Evolutionary conservation across 2,113 vertebrate genomes (phyloP).

Genomic region (Synchiropus splendidus): DNA sequence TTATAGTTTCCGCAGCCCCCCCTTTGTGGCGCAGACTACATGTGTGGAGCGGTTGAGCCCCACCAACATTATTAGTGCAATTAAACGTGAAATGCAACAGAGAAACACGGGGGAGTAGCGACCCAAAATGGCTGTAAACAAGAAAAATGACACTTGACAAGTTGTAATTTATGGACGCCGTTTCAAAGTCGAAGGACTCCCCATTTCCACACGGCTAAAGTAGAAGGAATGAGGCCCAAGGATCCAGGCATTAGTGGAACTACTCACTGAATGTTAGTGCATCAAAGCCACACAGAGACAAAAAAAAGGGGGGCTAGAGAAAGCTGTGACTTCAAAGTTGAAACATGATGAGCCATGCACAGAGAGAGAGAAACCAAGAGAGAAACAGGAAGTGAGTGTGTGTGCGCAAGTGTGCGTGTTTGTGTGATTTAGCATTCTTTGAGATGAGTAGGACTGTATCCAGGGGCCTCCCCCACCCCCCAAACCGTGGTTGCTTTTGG

Average conservation of each 20-base stretch:
- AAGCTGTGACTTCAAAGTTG: constrained; percentile 61
- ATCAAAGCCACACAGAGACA: constrained; percentile 61
- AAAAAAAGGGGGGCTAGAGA: constrained; percentile 36
- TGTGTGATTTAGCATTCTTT: not conserved
- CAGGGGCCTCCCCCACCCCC: too few species aligned
- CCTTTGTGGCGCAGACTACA: constrained; percentile 49
- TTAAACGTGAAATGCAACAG: constrained; percentile 67
- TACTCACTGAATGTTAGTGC: constrained; percentile 67
- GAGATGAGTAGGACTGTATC: too few species aligned
- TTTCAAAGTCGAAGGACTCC: too few species aligned
- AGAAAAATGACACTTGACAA: constrained; percentile 72
- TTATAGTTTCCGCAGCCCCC: constrained; percentile 67
- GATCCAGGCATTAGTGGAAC: constrained; percentile 62
- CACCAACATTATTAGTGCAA: constrained; percentile 61
- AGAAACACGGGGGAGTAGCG: constrained; percentile 50
- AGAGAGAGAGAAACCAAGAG: constrained; percentile 23
- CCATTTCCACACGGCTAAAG: too few species aligned
- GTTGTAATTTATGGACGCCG: constrained; percentile 70
- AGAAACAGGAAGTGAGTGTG: constrained; percentile 36
- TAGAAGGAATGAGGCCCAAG: constrained; percentile 45
- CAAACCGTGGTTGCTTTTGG: too few species aligned
- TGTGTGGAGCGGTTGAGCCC: constrained; percentile 55
- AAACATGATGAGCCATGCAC: constrained; percentile 50
- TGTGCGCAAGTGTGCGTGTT: constrained; percentile 1
- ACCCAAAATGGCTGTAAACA: constrained; percentile 71